These are phyloP conservation scores for Aphelenchoides avenae DNA, from an alignment of 1,140 invertebrate species.

Conservation along the genomic window DNA sequence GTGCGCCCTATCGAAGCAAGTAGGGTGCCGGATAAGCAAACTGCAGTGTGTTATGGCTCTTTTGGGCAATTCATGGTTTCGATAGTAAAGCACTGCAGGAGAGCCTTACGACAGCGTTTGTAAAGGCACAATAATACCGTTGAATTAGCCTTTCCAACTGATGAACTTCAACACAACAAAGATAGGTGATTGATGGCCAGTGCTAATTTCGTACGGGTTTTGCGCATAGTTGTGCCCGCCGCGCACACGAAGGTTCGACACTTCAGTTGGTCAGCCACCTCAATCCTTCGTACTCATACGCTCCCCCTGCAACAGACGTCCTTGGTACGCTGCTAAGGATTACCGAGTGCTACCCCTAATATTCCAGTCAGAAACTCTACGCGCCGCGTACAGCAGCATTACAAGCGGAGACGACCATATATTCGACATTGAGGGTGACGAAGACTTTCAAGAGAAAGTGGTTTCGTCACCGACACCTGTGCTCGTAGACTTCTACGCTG, in stretches of 20 bases:
- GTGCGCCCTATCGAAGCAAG: too few relatives aligned
- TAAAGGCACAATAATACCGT: background rate
- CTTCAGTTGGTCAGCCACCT: too few relatives aligned
- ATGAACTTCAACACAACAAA: too few relatives aligned
- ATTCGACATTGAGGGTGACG: slow-evolving; percentile 10
- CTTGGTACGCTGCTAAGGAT: slow-evolving; percentile 7
- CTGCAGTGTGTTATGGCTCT: background rate
- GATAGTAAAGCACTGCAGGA: background rate
- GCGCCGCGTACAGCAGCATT: background rate
- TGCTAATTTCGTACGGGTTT: too few relatives aligned
- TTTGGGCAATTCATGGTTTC: background rate
- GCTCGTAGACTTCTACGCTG: background rate
- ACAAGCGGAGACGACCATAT: slow-evolving; percentile 4
- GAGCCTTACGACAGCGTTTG: too few relatives aligned
- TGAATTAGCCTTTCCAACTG: too few relatives aligned
- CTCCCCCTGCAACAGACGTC: background rate
- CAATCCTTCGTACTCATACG: background rate
- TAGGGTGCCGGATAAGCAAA: too few relatives aligned
- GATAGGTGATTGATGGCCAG: too few relatives aligned
- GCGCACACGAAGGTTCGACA: too few relatives aligned
- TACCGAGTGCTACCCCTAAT: background rate
- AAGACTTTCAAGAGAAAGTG: slow-evolving; percentile 26
- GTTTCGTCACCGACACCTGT: slow-evolving; percentile 9
- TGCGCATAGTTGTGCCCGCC: too few relatives aligned
- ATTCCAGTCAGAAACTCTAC: background rate